phyloP scores from a whole-genome alignment of 92 coral and sea anemone genomes.

The Zoanthus sociatus region DNA sequence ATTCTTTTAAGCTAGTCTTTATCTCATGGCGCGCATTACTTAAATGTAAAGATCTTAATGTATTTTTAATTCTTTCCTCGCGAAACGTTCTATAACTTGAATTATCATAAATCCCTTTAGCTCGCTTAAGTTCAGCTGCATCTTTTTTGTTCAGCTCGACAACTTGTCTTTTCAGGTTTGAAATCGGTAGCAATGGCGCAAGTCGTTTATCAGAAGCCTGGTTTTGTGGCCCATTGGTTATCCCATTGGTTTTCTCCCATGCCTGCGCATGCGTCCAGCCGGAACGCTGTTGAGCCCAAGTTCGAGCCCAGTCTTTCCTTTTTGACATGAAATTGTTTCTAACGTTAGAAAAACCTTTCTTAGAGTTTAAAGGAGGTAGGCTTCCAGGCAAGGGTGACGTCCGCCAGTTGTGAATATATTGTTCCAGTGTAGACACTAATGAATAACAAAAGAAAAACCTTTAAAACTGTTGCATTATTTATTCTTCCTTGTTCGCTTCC shows the following conservation, averaged over 20 bases:
- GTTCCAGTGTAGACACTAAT: slow-evolving; percentile 71
- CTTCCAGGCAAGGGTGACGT: slow-evolving; percentile 44
- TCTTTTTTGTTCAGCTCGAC: slow-evolving; percentile 81
- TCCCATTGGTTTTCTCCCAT: neutral
- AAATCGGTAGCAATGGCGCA: slow-evolving; percentile 32
- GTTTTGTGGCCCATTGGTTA: slow-evolving; percentile 6
- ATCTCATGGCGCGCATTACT: slow-evolving; percentile 80
- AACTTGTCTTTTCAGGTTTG: slow-evolving; percentile 63
- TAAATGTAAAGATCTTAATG: slow-evolving; percentile 75
- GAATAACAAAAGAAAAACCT: neutral
- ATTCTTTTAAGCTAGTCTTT: slow-evolving; percentile 76
- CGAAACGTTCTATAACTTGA: slow-evolving; percentile 74
- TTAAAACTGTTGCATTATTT: too few species aligned
- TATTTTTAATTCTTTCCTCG: slow-evolving; percentile 67
- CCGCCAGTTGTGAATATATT: slow-evolving; percentile 45
- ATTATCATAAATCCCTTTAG: slow-evolving; percentile 86
- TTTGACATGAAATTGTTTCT: slow-evolving; percentile 3
- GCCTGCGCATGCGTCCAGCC: slow-evolving; percentile 69
- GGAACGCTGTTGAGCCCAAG: slow-evolving; percentile 91
- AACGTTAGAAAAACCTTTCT: neutral
- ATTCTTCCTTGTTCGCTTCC: too few species aligned
- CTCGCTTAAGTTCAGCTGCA: slow-evolving; percentile 74
- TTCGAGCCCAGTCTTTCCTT: slow-evolving; percentile 74
- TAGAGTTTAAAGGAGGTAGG: slow-evolving; percentile 44
- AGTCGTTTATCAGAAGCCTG: slow-evolving; percentile 44